phyloP scores from a whole-genome alignment of 2,888 invertebrate species.

The Ectemnius continuus region DNA sequence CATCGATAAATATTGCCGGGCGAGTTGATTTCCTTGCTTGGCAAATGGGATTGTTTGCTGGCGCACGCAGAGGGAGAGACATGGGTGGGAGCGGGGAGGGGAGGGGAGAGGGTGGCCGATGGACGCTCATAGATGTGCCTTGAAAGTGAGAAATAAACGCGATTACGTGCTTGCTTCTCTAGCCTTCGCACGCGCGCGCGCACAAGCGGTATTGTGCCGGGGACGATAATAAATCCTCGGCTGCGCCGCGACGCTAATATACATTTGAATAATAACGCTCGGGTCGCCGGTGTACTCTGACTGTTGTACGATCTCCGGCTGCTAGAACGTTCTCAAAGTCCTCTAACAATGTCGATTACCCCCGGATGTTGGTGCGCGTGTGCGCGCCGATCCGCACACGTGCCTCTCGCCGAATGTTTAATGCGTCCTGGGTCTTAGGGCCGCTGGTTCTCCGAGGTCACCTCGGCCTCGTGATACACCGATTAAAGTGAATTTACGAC shows the following conservation, averaged over 20 bases:
- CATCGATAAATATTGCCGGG: constrained; percentile 47
- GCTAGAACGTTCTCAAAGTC: neutral
- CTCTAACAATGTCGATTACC: constrained; percentile 35
- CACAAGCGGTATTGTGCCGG: constrained; percentile 24
- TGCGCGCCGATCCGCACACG: constrained; percentile 14
- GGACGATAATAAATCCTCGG: constrained; percentile 43
- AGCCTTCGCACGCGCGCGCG: too few species aligned
- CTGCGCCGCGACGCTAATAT: constrained; percentile 49
- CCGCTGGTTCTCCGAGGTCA: constrained; percentile 25
- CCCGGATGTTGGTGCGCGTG: too few species aligned
- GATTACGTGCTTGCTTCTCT: constrained; percentile 28
- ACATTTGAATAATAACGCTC: constrained; percentile 45
- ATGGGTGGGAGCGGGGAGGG: neutral
- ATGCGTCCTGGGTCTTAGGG: constrained; percentile 8
- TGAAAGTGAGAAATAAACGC: constrained; percentile 46
- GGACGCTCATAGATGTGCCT: constrained; percentile 24
- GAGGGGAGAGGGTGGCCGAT: neutral
- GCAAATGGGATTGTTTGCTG: constrained; percentile 29
- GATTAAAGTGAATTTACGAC: constrained; percentile 57
- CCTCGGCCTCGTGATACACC: constrained; percentile 31
- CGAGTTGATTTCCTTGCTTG: constrained; percentile 16
- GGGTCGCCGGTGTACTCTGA: neutral
- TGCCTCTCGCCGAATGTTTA: constrained; percentile 9
- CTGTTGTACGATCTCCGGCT: constrained; percentile 10
- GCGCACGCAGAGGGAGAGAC: too few species aligned